Percentiles rank a stretch among this genome's conserved stretches.
These are phyloP conservation scores for Diplodus sargus DNA, from an alignment of 2,797 vertebrate genomes.

Conservation along the genomic window DNA sequence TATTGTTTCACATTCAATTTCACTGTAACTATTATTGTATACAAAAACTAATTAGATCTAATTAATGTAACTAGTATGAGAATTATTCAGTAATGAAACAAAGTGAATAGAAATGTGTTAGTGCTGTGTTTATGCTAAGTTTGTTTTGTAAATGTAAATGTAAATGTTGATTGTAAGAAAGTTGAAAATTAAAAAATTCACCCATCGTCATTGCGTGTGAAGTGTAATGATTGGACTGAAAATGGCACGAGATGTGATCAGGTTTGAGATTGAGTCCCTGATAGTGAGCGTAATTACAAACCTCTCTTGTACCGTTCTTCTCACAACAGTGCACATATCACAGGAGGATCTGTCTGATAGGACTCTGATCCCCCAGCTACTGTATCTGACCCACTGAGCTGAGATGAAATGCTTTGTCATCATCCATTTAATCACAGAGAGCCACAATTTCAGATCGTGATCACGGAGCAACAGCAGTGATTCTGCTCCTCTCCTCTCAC, in stretches of 20 bases:
- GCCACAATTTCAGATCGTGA: conserved; percentile 22
- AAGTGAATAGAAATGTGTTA: conserved; percentile 13
- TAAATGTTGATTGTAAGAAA: conserved; percentile 33
- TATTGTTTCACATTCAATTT: conserved; percentile 39
- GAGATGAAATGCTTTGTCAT: conserved; percentile 61
- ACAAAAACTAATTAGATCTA: conserved; percentile 12
- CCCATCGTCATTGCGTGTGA: conserved; percentile 12
- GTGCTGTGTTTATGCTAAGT: conserved; percentile 22
- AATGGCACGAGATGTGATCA: background rate
- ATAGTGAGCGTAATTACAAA: background rate
- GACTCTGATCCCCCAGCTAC: conserved; percentile 42
- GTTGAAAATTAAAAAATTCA: conserved; percentile 53
- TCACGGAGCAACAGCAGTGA: conserved; percentile 27
- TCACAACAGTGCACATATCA: conserved; percentile 14
- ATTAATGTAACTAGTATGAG: conserved; percentile 22
- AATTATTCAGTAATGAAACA: background rate
- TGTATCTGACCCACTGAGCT: conserved; percentile 62
- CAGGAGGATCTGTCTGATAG: conserved; percentile 34
- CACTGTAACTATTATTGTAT: conserved; percentile 12
- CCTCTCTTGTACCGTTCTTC: background rate
- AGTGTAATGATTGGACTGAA: conserved; percentile 9
- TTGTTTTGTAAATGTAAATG: no score
- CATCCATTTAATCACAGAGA: conserved; percentile 59
- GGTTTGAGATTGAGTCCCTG: background rate
- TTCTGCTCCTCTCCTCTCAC: conserved; percentile 36